Base-by-base conservation (phyloP, 2,113 vertebrate species). In the Tupaia tana region DNA sequence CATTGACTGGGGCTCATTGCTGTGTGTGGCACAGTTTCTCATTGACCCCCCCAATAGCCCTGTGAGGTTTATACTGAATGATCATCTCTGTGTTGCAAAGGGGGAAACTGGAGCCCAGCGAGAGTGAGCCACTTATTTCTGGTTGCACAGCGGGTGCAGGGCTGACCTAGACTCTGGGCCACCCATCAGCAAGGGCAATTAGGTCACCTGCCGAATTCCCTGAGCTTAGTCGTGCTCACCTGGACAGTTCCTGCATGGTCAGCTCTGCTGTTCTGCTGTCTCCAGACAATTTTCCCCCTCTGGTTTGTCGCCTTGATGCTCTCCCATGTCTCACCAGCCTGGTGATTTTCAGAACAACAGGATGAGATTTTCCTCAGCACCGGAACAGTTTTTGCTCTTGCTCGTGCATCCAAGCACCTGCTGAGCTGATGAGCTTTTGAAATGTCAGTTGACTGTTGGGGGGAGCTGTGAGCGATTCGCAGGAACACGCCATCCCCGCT, bases 381-480 rank as follows among this genome's bases (percentile, higher is more conserved):
- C 0, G 2, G 52, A 86, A 80, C 24, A 25, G 64, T 8, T 83
- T 74, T 89, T 79, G 43, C 79, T 64, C 1, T 19, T 81, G 64
- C 89, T 78, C 1, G 66, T 77, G 71, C 75, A 15, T 93, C 54
- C 0, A 73, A 71, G 54, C 95, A 96, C 95, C 96, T 97, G 96
- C 96, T 89, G 96, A 80, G 97, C 86, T 87, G 82, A 92, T 59
- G 93, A 90, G 97, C 75, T 94, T 94, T 94, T 63, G 83, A 91
- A 75, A 94, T 93, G 79, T 89, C 95, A 86, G 70, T 93, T 74
- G 86, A 25, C 9, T 79, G 20, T 71, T 20, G 64, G 85, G 82
- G 91, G 71, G 81, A 69, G 73, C 91, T 2, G 9, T 25, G 82
- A 34, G 86, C 1, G 75, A 54, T 19, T 54, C 9, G 0, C 8